Evolutionary conservation across 2,113 vertebrate genomes (phyloP), one percentile per base, ranked within the genome.

Genomic region (Brachyhypopomus gauderio): DNA sequence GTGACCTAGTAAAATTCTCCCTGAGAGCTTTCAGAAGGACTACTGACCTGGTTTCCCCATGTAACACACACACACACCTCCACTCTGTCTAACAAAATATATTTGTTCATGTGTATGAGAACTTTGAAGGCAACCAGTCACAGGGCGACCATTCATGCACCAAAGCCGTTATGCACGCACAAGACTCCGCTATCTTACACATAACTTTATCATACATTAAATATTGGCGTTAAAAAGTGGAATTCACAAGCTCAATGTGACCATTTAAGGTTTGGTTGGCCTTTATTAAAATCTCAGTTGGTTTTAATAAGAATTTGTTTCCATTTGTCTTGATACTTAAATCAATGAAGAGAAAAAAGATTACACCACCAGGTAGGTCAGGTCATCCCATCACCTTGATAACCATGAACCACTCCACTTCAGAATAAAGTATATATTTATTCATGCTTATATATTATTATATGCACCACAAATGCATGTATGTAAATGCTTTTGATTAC

Each of bases 391-490:
- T 5, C 3, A n/a, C 36, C 66, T 66, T 19, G 56, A 52, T 22
- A 12, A 34, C 4, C 66, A 75, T 64, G 48, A 71, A 56, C 41
- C 72, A 52, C 62, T 56, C 84, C 79, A 84, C 77, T 76, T 52
- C 70, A 75, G 79, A 67, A 84, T 80, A 89, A 85, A 89, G 80
- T 56, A 75, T 34, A 20, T 88, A 75, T 92, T 93, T 92, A 93
- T 93, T 92, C 27, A 83, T 78, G 34, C 69, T 58, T 84, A 75
- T 88, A 88, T 89, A 90, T 90, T 90, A 86, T 78, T 84, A 82
- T 82, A 84, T 87, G 87, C 78, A 84, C 79, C 88, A 87, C 79
- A 86, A 78, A 78, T 85, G 79, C 86, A 73, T 83, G 27, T 82
- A 63, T 85, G 79, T 79, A 80, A 63, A 86, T 83, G 48, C 30